Evolutionary conservation across 2,888 invertebrate species (phyloP).

Genomic region (Dioctria linearis): DNA sequence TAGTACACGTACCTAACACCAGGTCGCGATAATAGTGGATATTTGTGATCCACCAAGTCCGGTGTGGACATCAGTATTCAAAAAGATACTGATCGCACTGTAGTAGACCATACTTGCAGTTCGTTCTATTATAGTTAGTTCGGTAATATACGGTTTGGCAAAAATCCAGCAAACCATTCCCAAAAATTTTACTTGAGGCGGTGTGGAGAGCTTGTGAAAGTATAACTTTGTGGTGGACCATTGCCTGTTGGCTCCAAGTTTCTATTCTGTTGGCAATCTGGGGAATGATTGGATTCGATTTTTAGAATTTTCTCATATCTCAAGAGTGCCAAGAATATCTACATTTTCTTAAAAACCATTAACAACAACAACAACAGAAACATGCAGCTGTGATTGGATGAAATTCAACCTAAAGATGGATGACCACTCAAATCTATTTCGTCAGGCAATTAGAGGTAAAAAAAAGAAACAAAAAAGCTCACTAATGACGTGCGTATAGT

Average conservation of each 20-base stretch:
- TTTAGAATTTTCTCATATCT: background rate
- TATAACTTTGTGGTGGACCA: constrained; percentile 12
- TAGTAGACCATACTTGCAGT: background rate
- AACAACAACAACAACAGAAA: background rate
- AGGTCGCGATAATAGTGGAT: background rate
- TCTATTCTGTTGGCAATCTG: background rate
- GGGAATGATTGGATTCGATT: background rate
- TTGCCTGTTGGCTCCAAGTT: background rate
- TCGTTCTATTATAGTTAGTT: constrained; percentile 19
- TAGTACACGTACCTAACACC: background rate
- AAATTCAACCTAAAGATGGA: background rate
- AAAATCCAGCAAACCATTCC: constrained; percentile 23
- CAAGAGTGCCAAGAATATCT: constrained; percentile 14
- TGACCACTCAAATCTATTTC: background rate
- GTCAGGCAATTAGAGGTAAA: background rate
- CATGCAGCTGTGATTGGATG: constrained; percentile 18
- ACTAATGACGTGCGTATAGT: background rate
- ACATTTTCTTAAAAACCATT: background rate
- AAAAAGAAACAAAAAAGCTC: background rate
- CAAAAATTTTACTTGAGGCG: constrained; percentile 28
- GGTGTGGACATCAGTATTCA: constrained; percentile 25
- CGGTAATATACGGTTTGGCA: background rate
- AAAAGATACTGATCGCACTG: background rate
- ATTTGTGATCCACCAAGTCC: background rate
- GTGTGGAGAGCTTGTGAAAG: constrained; percentile 10